These are phyloP conservation scores for Acropternis orthonyx DNA, from an alignment of 2,797 vertebrate genomes.

Conservation along the genomic window DNA sequence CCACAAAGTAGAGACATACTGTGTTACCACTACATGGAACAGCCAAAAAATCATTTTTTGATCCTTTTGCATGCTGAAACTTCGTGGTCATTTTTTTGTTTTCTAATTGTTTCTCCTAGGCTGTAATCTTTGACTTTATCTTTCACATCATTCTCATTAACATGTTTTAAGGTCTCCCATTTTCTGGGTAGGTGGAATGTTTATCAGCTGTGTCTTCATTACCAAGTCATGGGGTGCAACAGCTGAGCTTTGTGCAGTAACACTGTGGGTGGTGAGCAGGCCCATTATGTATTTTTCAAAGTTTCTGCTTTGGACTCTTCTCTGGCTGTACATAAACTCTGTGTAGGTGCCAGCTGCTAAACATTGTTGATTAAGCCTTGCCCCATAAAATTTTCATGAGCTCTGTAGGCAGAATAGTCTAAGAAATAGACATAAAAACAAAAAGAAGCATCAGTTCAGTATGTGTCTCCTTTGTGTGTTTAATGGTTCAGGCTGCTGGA, in stretches of 20 bases:
- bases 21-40: not conserved
- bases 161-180: not conserved
- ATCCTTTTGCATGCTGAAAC: not conserved
- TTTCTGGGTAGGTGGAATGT: not conserved
- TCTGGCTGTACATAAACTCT: not conserved
- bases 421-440: not conserved
- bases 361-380: not conserved
- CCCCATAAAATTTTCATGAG: not conserved
- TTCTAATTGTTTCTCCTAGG: not conserved
- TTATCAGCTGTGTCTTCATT: not conserved
- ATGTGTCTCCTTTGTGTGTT: not conserved
- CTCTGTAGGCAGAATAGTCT: not conserved
- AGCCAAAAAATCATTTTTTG: not conserved
- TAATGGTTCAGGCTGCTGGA: not conserved
- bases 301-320: not conserved
- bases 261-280: not conserved
- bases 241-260: not conserved
- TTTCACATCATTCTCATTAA: not conserved
- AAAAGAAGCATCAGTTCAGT: not conserved
- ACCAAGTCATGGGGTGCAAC: not conserved
- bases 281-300: not conserved
- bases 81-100: rapidly evolving
- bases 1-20: rapidly evolving
- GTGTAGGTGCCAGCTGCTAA: not conserved
- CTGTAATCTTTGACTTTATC: not conserved